Conservation (phyloP, 2,797 vertebrate genomes). For the Sebastes jordani region DNA sequence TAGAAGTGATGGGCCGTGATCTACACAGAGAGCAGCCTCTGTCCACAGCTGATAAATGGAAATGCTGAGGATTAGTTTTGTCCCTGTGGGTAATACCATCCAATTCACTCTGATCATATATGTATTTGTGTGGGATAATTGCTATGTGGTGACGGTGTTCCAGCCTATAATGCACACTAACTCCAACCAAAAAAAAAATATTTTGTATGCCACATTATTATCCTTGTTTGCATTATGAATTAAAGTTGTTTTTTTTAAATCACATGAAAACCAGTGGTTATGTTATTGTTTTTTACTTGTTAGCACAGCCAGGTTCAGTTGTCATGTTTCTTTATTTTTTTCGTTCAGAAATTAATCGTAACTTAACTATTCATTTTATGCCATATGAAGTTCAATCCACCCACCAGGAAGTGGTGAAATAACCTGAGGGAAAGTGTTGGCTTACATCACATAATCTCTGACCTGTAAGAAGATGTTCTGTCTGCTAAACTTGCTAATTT, state of each 20-base stretch:
- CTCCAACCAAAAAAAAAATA: background rate
- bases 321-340: background rate
- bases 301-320: background rate
- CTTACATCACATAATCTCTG: background rate
- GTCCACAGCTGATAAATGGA: conserved; percentile 58
- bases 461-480: background rate
- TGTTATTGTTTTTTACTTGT: background rate
- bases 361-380: background rate
- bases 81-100: conserved; percentile 51
- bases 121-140: conserved; percentile 45
- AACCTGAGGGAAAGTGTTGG: background rate
- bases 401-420: background rate
- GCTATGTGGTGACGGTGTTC: conserved; percentile 10
- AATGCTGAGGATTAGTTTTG: conserved; percentile 53
- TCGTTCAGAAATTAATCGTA: background rate
- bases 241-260: background rate
- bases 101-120: conserved; percentile 43
- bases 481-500: background rate
- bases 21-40: conserved; percentile 40
- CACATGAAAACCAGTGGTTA: background rate
- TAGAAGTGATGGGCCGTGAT: conserved; percentile 60
- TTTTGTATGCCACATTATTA: background rate
- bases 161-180: conserved; percentile 1
- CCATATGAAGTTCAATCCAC: background rate
- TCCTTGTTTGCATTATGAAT: background rate